Base-by-base conservation (phyloP, 2,888 invertebrate genomes). In the Diloba caeruleocephala region DNA sequence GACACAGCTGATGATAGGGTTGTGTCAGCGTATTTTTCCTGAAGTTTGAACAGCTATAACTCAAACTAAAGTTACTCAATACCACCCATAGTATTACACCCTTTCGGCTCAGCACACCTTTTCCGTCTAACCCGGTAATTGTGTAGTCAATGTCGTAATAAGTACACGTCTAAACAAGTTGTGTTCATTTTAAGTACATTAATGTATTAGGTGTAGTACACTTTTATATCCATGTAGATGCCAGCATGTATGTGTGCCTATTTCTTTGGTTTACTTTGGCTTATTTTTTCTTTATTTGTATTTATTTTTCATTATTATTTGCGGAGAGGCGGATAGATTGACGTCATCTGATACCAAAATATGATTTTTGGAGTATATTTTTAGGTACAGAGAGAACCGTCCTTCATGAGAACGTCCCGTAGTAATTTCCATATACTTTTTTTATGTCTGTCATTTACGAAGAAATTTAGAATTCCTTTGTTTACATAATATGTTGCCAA, bases 291-390 rank as follows among this genome's bases (percentile, higher is more conserved):
- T 41, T 58, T 68, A 57, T 62, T 57, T 71, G 57, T 58, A 51
- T 68, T 55, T 58, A 58, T 64, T 69, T 66, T 59, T 74, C 72
- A 58, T 72, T 60, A 73, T 67, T 76, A 66, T 76, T 71, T 76
- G 49, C 71, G 38, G 56, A 63, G 69, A 73, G 68, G 74, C 76
- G 81, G 79, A 73, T 79, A 71, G 74, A 79, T 76, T 74, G 70
- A 74, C 48, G 14, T 39, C 49, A 65, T 55, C 14, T 39, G 43
- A 43, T 15, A 33, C 23, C 37, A 49, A 23, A 6, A 8, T 7
- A 14, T 8, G 9, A 25, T 4, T 5, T 15, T n/a, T n/a, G 10
- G 2, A 29, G n/a, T 9, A 15, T 3, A 2, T 19, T 3, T 33
- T 29, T 52, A n/a, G n/a, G n/a, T 19, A 34, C 17, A n/a, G 10